Evolutionary conservation across 1,140 invertebrate genomes (phyloP).

Genomic region (Orchestia grillus): DNA sequence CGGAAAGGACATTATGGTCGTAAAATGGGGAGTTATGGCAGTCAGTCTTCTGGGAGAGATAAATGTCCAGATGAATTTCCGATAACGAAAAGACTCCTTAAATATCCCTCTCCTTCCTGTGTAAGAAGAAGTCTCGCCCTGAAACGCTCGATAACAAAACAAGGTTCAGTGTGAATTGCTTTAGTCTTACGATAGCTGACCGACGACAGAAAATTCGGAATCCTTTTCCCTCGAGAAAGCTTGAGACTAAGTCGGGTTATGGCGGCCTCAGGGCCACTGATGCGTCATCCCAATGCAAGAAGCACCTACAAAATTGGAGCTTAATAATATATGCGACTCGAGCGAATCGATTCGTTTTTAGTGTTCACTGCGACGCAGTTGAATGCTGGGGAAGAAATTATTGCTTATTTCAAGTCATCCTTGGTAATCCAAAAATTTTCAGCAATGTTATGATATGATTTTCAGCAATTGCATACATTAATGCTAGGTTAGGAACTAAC

Average conservation of each 20-base stretch:
- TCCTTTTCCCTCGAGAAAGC: neutral
- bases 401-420: too few relatives aligned
- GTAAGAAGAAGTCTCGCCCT: neutral
- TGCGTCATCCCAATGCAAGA: neutral
- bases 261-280: neutral
- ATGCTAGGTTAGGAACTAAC: too few relatives aligned
- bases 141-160: neutral
- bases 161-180: neutral
- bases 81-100: neutral
- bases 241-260: neutral
- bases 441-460: too few relatives aligned
- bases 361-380: too few relatives aligned
- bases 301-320: neutral
- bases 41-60: neutral
- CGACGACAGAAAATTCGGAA: neutral
- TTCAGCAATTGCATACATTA: too few relatives aligned
- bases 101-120: neutral
- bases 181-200: neutral
- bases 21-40: neutral
- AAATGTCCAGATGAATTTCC: slow-evolving; percentile 8
- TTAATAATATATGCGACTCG: neutral
- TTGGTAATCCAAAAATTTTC: too few relatives aligned
- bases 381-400: too few relatives aligned
- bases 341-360: too few relatives aligned
- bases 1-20: neutral